phyloP scores from a whole-genome alignment of 2,888 invertebrate genomes.

The Aphodius granarius region DNA sequence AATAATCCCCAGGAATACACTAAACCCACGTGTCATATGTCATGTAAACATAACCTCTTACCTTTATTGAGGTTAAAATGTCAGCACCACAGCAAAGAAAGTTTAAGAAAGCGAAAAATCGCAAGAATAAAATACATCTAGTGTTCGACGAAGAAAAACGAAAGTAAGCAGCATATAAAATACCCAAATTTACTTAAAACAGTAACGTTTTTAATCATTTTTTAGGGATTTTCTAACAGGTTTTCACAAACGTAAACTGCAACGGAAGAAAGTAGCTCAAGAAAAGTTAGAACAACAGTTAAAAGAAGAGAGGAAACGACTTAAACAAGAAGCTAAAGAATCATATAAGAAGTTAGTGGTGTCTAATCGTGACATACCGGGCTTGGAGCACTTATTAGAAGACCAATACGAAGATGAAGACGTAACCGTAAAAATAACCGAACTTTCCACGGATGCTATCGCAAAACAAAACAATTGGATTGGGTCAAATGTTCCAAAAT shows the following conservation, averaged over 20 bases:
- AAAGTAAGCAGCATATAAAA: constrained; percentile 55
- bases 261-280: constrained; percentile 74
- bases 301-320: constrained; percentile 75
- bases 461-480: constrained; percentile 73
- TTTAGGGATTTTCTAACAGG: constrained; percentile 78
- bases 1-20: background rate
- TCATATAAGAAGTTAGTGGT: constrained; percentile 73
- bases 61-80: background rate
- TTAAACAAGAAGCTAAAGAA: constrained; percentile 74
- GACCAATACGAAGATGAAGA: constrained; percentile 76
- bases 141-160: constrained; percentile 65
- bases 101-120: constrained; percentile 51
- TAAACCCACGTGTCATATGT: background rate
- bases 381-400: constrained; percentile 67
- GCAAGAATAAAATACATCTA: constrained; percentile 56
- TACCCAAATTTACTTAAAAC: background rate
- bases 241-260: constrained; percentile 78
- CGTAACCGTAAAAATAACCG: constrained; percentile 77
- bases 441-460: constrained; percentile 70
- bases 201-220: constrained; percentile 27
- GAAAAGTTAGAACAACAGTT: constrained; percentile 70
- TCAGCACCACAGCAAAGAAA: background rate
- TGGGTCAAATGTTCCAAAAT: constrained; percentile 65
- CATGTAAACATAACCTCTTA: background rate
- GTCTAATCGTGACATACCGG: constrained; percentile 71